phyloP scores from a whole-genome alignment of 1,140 invertebrate genomes.

The Hestina assimilis region DNA sequence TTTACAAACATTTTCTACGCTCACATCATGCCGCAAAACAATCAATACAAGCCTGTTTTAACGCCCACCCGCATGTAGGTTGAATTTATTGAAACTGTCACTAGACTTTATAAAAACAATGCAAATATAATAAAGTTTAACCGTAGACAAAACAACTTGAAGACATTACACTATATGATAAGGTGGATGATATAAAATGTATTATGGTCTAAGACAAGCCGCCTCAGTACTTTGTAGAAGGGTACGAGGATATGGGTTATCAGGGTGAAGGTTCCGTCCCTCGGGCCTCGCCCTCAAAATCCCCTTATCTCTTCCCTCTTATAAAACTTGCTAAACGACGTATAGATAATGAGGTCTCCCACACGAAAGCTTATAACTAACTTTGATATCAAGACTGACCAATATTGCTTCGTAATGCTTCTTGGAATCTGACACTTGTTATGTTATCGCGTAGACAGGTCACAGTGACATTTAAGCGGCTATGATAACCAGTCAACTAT shows the following conservation, averaged over 20 bases:
- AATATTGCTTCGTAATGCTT: conserved; percentile 27
- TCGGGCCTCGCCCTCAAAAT: conserved; percentile 38
- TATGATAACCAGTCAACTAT: conserved; percentile 44
- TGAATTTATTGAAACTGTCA: conserved; percentile 11
- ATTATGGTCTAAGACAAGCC: background rate
- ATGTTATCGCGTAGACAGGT: conserved; percentile 51
- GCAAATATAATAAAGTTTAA: conserved; percentile 15
- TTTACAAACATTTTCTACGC: background rate
- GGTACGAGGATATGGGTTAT: conserved; percentile 33
- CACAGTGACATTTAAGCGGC: conserved; percentile 47
- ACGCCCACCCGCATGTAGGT: conserved; percentile 20
- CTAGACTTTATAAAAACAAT: conserved; percentile 17
- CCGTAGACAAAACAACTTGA: conserved; percentile 25
- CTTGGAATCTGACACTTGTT: conserved; percentile 42
- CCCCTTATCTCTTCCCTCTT: conserved; percentile 35
- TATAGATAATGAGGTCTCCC: conserved; percentile 27
- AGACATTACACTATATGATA: conserved; percentile 11
- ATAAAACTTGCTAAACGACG: conserved; percentile 39
- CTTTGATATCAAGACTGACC: conserved; percentile 19
- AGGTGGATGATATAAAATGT: background rate
- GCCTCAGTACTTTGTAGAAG: background rate
- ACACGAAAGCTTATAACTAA: conserved; percentile 16
- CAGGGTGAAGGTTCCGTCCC: conserved; percentile 36
- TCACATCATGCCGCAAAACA: conserved; percentile 2
- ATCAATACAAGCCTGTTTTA: conserved; percentile 15